These are phyloP conservation scores for Eumacrocentrus americanus DNA, from an alignment of 2,888 invertebrate species.

Conservation along the genomic window DNA sequence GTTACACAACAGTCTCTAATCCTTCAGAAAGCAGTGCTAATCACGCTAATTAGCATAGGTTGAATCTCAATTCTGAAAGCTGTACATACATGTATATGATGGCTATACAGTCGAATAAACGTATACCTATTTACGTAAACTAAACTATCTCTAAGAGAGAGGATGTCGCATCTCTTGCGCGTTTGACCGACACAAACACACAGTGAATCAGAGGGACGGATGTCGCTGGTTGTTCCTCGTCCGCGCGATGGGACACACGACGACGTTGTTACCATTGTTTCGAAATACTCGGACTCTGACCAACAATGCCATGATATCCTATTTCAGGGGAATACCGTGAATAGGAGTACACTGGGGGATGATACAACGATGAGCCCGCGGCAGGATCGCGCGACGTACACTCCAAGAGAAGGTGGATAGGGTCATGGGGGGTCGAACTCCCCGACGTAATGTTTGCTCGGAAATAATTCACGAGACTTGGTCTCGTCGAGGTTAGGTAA, in stretches of 20 bases:
- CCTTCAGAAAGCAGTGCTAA: no score
- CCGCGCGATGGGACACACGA: no score
- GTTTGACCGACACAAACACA: conserved; percentile 13
- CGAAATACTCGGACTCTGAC: conserved; percentile 36
- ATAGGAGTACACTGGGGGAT: conserved; percentile 32
- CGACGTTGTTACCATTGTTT: conserved; percentile 43
- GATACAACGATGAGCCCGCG: conserved; percentile 31
- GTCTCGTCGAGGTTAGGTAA: conserved; percentile 26
- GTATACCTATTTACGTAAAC: neutral
- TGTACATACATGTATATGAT: no score
- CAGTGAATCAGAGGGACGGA: conserved; percentile 9
- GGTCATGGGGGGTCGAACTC: conserved; percentile 17
- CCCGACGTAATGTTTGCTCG: conserved; percentile 37
- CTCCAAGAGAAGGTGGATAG: neutral
- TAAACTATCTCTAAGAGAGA: neutral
- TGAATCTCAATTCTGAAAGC: no score
- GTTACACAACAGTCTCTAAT: no score
- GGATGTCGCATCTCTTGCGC: conserved; percentile 13
- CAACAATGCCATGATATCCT: conserved; percentile 45
- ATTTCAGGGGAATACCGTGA: conserved; percentile 40
- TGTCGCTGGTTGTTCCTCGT: conserved; percentile 32
- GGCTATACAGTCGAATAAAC: no score
- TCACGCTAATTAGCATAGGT: no score
- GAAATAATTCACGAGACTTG: conserved; percentile 42
- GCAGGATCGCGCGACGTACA: conserved; percentile 13